Evolutionary conservation across 2,888 invertebrate genomes (phyloP).

Genomic region (Eustalomyia histrio): DNA sequence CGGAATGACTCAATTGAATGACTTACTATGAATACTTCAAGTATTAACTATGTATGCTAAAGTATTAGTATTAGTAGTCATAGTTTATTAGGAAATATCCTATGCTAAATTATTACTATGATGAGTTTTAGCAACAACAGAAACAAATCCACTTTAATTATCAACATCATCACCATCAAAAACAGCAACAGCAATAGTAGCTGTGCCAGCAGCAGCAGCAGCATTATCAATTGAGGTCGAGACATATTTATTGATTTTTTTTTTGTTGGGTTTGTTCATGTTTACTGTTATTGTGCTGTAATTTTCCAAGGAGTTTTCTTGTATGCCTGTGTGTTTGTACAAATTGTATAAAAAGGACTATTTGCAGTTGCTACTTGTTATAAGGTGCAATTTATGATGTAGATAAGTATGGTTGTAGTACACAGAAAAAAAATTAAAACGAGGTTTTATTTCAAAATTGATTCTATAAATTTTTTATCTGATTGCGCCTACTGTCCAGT

Average conservation of each 20-base stretch:
- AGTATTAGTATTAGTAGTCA: not conserved
- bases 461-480: no score
- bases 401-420: slow-evolving; percentile 53
- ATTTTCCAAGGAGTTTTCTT: slow-evolving; percentile 14
- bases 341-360: slow-evolving; percentile 18
- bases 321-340: slow-evolving; percentile 7
- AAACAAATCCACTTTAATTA: slow-evolving; percentile 55
- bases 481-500: no score
- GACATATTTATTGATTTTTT: slow-evolving; percentile 77
- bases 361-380: slow-evolving; percentile 1
- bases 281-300: slow-evolving; percentile 28
- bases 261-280: slow-evolving; percentile 41
- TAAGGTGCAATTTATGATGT: slow-evolving; percentile 58
- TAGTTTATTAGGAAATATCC: slow-evolving; percentile 10
- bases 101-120: slow-evolving; percentile 34
- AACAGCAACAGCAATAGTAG: slow-evolving; percentile 16
- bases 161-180: slow-evolving; percentile 28
- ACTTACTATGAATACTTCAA: slow-evolving; percentile 33
- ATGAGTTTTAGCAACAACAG: slow-evolving; percentile 25
- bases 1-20: slow-evolving; percentile 40
- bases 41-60: slow-evolving; percentile 28
- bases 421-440: no score
- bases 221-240: slow-evolving; percentile 74
- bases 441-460: no score
- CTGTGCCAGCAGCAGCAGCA: slow-evolving; percentile 4